Conservation (phyloP, 2,797 vertebrate genomes). For the Xerus rutilus region DNA sequence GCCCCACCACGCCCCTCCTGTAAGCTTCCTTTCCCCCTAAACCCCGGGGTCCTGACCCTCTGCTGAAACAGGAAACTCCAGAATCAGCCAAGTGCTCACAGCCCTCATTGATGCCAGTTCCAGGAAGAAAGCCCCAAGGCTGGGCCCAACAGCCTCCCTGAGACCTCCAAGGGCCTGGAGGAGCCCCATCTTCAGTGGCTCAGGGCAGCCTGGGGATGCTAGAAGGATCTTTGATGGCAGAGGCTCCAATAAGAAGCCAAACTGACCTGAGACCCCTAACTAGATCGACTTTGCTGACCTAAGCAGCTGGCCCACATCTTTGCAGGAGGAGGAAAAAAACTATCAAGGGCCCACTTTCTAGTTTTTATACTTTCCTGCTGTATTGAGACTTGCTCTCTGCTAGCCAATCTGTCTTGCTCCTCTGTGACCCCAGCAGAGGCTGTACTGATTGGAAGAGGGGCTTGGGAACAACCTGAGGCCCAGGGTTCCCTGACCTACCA, state of each 20-base stretch:
- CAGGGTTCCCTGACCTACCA: neutral
- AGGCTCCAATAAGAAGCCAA: neutral
- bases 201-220: neutral
- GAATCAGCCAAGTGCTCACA: neutral
- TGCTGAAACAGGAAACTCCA: slow-evolving; percentile 41
- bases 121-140: neutral
- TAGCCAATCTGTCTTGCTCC: neutral
- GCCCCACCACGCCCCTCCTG: neutral
- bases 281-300: neutral
- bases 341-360: neutral
- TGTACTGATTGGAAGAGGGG: neutral
- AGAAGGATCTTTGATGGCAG: neutral
- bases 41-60: slow-evolving; percentile 61
- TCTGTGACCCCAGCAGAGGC: neutral
- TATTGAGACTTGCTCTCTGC: neutral
- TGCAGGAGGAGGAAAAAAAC: neutral
- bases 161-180: neutral
- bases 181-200: neutral
- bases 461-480: neutral
- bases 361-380: neutral
- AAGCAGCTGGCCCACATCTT: neutral
- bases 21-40: slow-evolving; percentile 69
- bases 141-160: neutral
- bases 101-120: neutral
- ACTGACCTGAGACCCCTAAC: neutral